Base-by-base conservation (phyloP, 2,888 invertebrate genomes). In the Hyalella azteca region DNA sequence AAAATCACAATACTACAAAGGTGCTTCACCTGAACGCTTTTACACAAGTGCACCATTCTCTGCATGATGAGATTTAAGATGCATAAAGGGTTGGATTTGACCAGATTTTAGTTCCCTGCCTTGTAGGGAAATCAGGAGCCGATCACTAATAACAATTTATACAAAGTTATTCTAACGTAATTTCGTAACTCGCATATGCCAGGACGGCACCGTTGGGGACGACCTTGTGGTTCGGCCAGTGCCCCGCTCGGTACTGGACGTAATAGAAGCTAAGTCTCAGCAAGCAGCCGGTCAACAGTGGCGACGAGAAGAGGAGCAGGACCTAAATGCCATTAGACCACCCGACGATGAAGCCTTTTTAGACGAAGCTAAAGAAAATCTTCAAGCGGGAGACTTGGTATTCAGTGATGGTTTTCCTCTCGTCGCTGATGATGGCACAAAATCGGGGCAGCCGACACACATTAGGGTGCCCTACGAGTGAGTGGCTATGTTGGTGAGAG, bases 131-230 rank as follows among this genome's bases (percentile, higher is more conserved):
- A n/a, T n/a, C n/a, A n/a, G n/a, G n/a, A n/a, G n/a, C n/a, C n/a
- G n/a, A n/a, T n/a, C n/a, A n/a, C n/a, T n/a, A n/a, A n/a, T n/a
- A n/a, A n/a, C n/a, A n/a, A n/a, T n/a, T n/a, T n/a, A n/a, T n/a
- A n/a, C n/a, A n/a, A n/a, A n/a, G n/a, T n/a, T n/a, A n/a, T n/a
- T n/a, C n/a, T n/a, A n/a, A n/a, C n/a, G n/a, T n/a, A n/a, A n/a
- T n/a, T 26, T 26, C 3, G 26, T 54, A 0, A 26, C 3, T 22
- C 2, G 1, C n/a, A n/a, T n/a, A n/a, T n/a, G n/a, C 22, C 90
- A 96, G 96, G 95, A 96, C 89, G 96, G 96, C 86, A 95, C 95
- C 86, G 95, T 97, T 85, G 96, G 96, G 84, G 92, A 94, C 88
- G 93, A 95, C 86, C 89, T 95, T 87, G 94, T 96, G 86, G 94